Conservation (phyloP, 2,113 vertebrate genomes). For the Anoplopoma fimbria region DNA sequence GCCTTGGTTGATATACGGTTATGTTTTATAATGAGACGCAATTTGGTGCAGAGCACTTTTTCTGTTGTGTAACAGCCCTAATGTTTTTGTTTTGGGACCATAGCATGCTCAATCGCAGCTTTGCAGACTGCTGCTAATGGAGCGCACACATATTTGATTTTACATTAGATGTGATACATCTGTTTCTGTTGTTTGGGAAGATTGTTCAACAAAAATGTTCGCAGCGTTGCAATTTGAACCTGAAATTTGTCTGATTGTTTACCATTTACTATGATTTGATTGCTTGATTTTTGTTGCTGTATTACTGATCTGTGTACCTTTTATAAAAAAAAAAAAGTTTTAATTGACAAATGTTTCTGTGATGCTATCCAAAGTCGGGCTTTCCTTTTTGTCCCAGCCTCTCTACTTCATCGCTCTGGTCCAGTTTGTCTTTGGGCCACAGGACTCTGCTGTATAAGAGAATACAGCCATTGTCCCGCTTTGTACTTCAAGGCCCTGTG, state of each 20-base stretch:
- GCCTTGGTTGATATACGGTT: conserved; percentile 1
- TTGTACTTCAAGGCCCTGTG: conserved; percentile 53
- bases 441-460: conserved; percentile 48
- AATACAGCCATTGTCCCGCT: conserved; percentile 65
- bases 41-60: conserved; percentile 23
- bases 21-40: conserved; percentile 20
- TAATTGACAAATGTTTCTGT: neutral
- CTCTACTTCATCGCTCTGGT: conserved; percentile 18
- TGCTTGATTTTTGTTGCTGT: neutral
- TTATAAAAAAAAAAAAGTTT: no score
- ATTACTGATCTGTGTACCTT: neutral
- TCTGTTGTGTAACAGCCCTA: conserved; percentile 27
- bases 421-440: conserved; percentile 54
- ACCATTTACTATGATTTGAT: neutral
- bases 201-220: neutral
- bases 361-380: neutral
- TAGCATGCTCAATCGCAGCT: neutral
- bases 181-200: neutral
- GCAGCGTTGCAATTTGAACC: neutral
- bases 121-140: conserved; percentile 12
- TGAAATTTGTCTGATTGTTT: neutral
- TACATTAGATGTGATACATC: neutral
- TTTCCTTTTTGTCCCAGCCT: conserved; percentile 24
- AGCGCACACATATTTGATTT: neutral
- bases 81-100: conserved; percentile 20